These are phyloP conservation scores for Torymus aiolomorphi DNA, from an alignment of 2,888 invertebrate species.

Conservation along the genomic window DNA sequence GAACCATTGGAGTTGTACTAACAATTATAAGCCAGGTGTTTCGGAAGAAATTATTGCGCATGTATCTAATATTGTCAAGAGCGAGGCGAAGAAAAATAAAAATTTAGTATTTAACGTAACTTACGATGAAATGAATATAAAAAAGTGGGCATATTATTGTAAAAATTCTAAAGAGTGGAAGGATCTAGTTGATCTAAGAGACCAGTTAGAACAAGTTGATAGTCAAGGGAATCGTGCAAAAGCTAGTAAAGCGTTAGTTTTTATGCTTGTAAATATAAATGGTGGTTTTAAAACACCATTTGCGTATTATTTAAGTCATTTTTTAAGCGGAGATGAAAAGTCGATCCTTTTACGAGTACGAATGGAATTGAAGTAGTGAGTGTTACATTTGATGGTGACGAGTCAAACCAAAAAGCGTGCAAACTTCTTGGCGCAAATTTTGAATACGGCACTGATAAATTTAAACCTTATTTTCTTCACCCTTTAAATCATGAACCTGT, in stretches of 20 bases:
- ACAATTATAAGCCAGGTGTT: too few relatives aligned
- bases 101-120: slow-evolving; percentile 54
- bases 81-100: slow-evolving; percentile 25
- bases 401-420: slow-evolving; percentile 36
- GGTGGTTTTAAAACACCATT: slow-evolving; percentile 50
- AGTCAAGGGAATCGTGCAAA: background rate
- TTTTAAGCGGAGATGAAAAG: slow-evolving; percentile 38
- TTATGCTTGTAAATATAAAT: slow-evolving; percentile 28
- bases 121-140: slow-evolving; percentile 56
- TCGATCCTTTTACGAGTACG: background rate
- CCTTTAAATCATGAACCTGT: background rate
- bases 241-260: slow-evolving; percentile 43
- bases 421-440: too few relatives aligned
- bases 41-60: too few relatives aligned
- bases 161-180: slow-evolving; percentile 48
- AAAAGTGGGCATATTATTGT: slow-evolving; percentile 30
- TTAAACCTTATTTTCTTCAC: too few relatives aligned
- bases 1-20: too few relatives aligned
- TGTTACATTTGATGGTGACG: slow-evolving; percentile 52
- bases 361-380: slow-evolving; percentile 42
- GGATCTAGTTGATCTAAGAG: slow-evolving; percentile 39
- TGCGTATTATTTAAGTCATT: slow-evolving; percentile 48
- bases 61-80: too few relatives aligned
- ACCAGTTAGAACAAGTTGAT: slow-evolving; percentile 30
- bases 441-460: too few relatives aligned